phyloP scores from a whole-genome alignment of 1,140 invertebrate genomes.

The Fopius arisanus region DNA sequence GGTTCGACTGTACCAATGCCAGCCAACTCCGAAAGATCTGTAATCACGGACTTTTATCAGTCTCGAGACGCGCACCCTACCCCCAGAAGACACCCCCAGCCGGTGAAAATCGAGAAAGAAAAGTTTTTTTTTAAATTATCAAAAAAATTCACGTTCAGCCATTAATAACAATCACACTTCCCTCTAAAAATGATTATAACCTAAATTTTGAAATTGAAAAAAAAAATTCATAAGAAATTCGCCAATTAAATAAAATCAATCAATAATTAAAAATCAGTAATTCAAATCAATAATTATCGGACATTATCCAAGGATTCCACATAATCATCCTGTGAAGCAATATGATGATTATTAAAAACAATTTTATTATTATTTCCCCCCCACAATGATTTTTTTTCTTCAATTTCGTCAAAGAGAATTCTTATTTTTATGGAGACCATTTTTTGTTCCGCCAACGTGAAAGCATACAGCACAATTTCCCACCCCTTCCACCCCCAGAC shows the following conservation, averaged over 20 bases:
- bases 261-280: too few relatives aligned
- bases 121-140: not conserved
- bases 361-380: not conserved
- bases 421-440: not conserved
- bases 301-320: too few relatives aligned
- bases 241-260: too few relatives aligned
- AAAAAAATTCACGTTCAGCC: too few relatives aligned
- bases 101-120: not conserved
- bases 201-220: too few relatives aligned
- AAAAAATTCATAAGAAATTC: too few relatives aligned
- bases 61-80: not conserved
- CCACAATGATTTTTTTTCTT: too few relatives aligned
- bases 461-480: not conserved
- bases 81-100: not conserved
- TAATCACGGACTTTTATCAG: conserved; percentile 19
- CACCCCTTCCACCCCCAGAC: not conserved
- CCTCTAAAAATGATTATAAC: too few relatives aligned
- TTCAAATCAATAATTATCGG: too few relatives aligned
- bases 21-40: conserved; percentile 2
- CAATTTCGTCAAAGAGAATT: not conserved
- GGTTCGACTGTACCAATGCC: not conserved
- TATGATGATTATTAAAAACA: not conserved
- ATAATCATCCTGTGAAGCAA: too few relatives aligned
- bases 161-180: too few relatives aligned
- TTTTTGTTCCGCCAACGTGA: not conserved